A percentile compares a stretch with the other conserved stretches of the same genome.
phyloP scores from a whole-genome alignment of 2,797 vertebrate genomes.

The Sebastes nivosus region DNA sequence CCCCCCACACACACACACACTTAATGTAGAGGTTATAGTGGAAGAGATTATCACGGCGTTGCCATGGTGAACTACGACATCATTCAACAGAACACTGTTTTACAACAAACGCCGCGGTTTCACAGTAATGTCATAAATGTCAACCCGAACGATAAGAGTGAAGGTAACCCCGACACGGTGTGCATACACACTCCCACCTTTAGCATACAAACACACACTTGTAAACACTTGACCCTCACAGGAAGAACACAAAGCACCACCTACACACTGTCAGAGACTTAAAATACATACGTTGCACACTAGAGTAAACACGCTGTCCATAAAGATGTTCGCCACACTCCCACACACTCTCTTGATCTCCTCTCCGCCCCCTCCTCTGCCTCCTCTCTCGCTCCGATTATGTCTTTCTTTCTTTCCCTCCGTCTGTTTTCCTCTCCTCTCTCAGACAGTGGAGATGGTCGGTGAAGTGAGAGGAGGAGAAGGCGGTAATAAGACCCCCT shows the following conservation, averaged over 20 bases:
- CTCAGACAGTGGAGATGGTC: slow-evolving; percentile 7
- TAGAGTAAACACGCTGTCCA: slow-evolving; percentile 19
- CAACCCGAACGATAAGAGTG: background rate
- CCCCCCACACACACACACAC: background rate
- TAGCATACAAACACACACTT: background rate
- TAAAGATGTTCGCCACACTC: slow-evolving; percentile 9
- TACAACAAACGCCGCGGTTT: background rate
- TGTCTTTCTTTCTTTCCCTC: background rate
- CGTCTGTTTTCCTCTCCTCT: background rate
- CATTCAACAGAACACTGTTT: background rate
- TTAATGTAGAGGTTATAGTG: background rate
- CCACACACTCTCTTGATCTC: slow-evolving; percentile 35
- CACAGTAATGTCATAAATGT: background rate
- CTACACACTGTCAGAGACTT: slow-evolving; percentile 12
- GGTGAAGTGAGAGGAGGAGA: slow-evolving; percentile 35
- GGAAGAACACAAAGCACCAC: slow-evolving; percentile 2
- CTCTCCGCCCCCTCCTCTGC: background rate
- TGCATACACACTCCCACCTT: background rate
- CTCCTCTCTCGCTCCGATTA: background rate
- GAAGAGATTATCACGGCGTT: background rate
- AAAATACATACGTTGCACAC: background rate
- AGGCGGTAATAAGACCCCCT: slow-evolving; percentile 20
- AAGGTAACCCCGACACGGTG: background rate
- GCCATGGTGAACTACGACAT: background rate
- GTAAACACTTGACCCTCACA: background rate